Evolutionary conservation across 2,888 invertebrate species (phyloP).

Genomic region (Rutpela maculata): DNA sequence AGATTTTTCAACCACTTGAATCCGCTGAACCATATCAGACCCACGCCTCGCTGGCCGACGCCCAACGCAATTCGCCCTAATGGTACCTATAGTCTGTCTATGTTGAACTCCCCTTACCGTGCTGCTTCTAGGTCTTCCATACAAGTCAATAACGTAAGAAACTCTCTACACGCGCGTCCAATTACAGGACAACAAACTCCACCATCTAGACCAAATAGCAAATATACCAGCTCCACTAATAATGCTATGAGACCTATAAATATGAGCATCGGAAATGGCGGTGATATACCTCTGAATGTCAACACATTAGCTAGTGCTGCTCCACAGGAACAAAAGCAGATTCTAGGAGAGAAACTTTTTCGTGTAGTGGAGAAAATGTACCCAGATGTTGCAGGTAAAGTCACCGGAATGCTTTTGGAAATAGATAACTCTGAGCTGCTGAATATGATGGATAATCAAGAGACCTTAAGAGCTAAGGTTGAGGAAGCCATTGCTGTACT

Average conservation of each 20-base stretch:
- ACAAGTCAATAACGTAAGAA: slow-evolving; percentile 82
- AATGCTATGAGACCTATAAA: slow-evolving; percentile 66
- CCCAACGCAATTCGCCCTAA: slow-evolving; percentile 82
- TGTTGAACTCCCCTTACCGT: slow-evolving; percentile 62
- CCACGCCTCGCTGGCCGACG: slow-evolving; percentile 91
- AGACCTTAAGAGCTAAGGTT: slow-evolving; percentile 95
- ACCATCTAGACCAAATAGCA: slow-evolving; percentile 84
- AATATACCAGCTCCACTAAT: slow-evolving; percentile 81
- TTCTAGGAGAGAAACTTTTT: slow-evolving; percentile 97
- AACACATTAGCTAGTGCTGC: slow-evolving; percentile 94
- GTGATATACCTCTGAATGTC: slow-evolving; percentile 90
- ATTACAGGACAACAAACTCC: slow-evolving; percentile 74
- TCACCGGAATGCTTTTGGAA: slow-evolving; percentile 98
- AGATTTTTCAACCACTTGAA: slow-evolving; percentile 92
- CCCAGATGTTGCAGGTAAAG: slow-evolving; percentile 95
- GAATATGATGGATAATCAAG: slow-evolving; percentile 93
- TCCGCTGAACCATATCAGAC: slow-evolving; percentile 90
- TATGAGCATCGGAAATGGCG: slow-evolving; percentile 67
- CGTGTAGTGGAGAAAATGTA: slow-evolving; percentile 95
- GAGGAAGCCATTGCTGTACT: slow-evolving; percentile 98
- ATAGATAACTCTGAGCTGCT: slow-evolving; percentile 98
- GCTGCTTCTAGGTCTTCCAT: slow-evolving; percentile 71
- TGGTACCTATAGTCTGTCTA: slow-evolving; percentile 76
- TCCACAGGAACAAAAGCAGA: slow-evolving; percentile 98
- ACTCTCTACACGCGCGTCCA: slow-evolving; percentile 75